Evolutionary conservation across 2,113 vertebrate genomes (phyloP).

Genomic region (Eulacestoma nigropectus): DNA sequence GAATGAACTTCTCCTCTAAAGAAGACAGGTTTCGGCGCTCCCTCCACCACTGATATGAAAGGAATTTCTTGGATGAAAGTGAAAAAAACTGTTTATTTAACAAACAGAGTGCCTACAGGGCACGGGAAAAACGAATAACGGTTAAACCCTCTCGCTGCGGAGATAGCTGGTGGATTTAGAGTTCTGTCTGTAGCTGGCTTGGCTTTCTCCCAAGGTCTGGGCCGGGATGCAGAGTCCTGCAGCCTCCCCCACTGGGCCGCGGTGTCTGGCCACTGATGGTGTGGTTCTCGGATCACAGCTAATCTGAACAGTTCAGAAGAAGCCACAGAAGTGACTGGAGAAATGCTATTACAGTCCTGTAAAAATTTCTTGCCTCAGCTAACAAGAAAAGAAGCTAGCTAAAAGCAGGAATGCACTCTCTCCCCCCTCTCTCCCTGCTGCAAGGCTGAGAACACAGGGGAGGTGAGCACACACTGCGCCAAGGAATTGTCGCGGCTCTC

Average conservation of each 20-base stretch:
- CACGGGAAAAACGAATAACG: neutral
- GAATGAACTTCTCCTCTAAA: too few relatives aligned
- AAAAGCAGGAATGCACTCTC: neutral
- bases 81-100: too few relatives aligned
- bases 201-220: neutral
- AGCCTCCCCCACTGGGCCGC: neutral
- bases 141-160: neutral
- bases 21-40: neutral
- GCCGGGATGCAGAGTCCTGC: fast-evolving
- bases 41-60: too few relatives aligned
- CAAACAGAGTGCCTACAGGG: neutral
- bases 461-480: neutral
- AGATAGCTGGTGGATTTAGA: neutral
- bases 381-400: neutral
- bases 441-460: too few relatives aligned
- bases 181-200: neutral
- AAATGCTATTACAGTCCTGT: neutral
- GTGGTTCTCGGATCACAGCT: neutral
- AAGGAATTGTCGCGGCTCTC: neutral
- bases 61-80: too few relatives aligned
- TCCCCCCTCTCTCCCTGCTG: neutral
- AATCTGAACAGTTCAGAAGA: neutral
- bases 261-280: neutral
- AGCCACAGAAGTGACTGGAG: neutral
- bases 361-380: neutral